Percentiles rank a stretch among this genome's conserved stretches.
Evolutionary conservation across 2,888 invertebrate genomes (phyloP).

Genomic region (Hirtodrosophila cameraria): DNA sequence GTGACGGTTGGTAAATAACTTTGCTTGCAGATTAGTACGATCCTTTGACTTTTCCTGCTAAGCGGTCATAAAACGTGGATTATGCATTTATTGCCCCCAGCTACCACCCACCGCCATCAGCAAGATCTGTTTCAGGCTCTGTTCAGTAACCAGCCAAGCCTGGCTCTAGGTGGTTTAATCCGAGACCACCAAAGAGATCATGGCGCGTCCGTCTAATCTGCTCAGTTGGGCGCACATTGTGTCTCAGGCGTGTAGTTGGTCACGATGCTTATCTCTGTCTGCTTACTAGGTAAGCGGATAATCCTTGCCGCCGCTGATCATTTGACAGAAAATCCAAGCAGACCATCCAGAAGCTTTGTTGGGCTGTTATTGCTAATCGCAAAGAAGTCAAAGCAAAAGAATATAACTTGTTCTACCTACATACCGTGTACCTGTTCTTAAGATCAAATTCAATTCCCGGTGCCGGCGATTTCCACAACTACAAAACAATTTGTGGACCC

Average conservation of each 20-base stretch:
- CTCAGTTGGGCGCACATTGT: constrained; percentile 50
- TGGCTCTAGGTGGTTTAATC: constrained; percentile 75
- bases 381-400: constrained; percentile 57
- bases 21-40: constrained; percentile 72
- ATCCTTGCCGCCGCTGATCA: constrained; percentile 36
- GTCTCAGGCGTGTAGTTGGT: constrained; percentile 38
- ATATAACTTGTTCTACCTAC: constrained; percentile 22
- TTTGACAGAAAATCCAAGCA: constrained; percentile 42
- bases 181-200: constrained; percentile 65
- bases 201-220: constrained; percentile 53
- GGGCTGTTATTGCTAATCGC: constrained; percentile 53
- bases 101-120: constrained; percentile 33
- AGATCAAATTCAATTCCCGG: neutral
- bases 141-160: constrained; percentile 22
- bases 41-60: constrained; percentile 82
- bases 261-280: neutral
- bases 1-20: constrained; percentile 42
- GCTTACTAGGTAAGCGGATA: constrained; percentile 25
- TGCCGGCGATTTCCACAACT: neutral
- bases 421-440: constrained; percentile 13
- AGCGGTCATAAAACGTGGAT: constrained; percentile 78
- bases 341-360: constrained; percentile 50
- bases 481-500: too few relatives aligned
- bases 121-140: constrained; percentile 11
- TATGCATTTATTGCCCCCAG: constrained; percentile 70